Evolutionary conservation across 2,888 invertebrate genomes (phyloP), one percentile per base, ranked within the genome.

Genomic region (Creontiades dilutus): DNA sequence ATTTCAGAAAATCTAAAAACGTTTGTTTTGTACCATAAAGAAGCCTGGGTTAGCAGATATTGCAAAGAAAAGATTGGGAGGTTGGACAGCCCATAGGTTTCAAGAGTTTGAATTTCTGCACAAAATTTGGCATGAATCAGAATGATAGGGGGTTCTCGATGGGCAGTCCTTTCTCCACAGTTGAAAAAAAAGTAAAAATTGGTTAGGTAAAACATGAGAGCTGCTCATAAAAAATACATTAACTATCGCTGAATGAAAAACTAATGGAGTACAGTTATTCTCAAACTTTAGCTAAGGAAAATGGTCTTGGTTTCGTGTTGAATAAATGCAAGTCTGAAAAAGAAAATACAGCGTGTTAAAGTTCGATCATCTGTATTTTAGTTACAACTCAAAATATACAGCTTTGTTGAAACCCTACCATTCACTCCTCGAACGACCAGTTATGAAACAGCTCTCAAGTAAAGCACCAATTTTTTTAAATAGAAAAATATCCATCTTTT

Each of bases 241-340:
- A 52, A 85, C 23, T 82, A 81, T 19, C 81, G 55, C 23, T 48
- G 28, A 46, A 78, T 27, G n/a, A 82, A 47, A 19, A 47, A 23
- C 47, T 52, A 82, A 13, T 7, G 61, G 37, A 28, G 27, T 68
- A 92, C 84, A 0, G 92, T 92, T 90, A 92, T 91, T 86, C 47
- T 90, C 88, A 90, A 90, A 90, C 85, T 86, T 91, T 86, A 92
- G 94, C 93, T 92, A 94, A 93, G 94, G 94, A 95, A 93, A 95
- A 95, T 90, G 95, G 95, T 93, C 94, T 93, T 92, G 95, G 95
- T 93, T 94, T 94, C 92, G 94, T 93, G 94, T 95, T 95, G 94
- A 94, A 95, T 93, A 94, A 94, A 93, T 94, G 94, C 93, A 93
- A 93, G 93, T 95, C 95, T 95, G 95, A 94, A 95, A 95, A 93